Base-by-base conservation (phyloP, 2,113 vertebrate species). In the Halichoeres trimaculatus region DNA sequence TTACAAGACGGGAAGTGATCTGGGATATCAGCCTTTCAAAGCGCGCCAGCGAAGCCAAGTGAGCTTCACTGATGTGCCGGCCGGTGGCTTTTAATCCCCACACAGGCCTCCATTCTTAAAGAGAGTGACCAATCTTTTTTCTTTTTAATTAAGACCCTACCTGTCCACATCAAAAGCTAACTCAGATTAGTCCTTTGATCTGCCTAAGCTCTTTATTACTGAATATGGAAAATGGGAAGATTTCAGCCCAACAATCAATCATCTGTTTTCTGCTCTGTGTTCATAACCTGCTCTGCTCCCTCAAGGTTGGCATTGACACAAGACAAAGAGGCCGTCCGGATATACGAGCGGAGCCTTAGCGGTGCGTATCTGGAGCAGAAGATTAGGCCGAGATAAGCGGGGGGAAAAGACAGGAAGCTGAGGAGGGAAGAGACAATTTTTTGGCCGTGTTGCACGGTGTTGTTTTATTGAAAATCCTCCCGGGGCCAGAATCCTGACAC, bases 21-120 rank as follows among this genome's bases (percentile, higher is more conserved):
- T 86, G 85, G 88, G 90, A 89, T 92, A 92, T 94, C 87, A 88
- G 72, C 36, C 81, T 92, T 92, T 93, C 91, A 93, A 92, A 93
- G 90, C 78, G 59, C 74, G 72, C 81, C 79, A 82, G 74, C 52
- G 23, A 84, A 90, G 86, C 81, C 80, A 87, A 86, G 86, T 73
- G 82, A 77, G 81, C 74, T 69, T 90, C 86, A 81, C 69, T 86
- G 89, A 93, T 80, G 81, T 84, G 81, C 82, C 66, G 65, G 75
- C 63, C 47, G 20, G 81, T 71, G 65, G 41, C 79, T 80, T 81
- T 81, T 84, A 88, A 86, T 90, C 89, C 84, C 72, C 56, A 63
- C 75, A 85, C 83, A 85, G 70, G 22, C 62, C 26, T 70, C 65
- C 56, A 34, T 79, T 88, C 75, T 83, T 80, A 55, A 19, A 73